phyloP scores from a whole-genome alignment of 1,140 invertebrate genomes.

The Hyles vespertilio region DNA sequence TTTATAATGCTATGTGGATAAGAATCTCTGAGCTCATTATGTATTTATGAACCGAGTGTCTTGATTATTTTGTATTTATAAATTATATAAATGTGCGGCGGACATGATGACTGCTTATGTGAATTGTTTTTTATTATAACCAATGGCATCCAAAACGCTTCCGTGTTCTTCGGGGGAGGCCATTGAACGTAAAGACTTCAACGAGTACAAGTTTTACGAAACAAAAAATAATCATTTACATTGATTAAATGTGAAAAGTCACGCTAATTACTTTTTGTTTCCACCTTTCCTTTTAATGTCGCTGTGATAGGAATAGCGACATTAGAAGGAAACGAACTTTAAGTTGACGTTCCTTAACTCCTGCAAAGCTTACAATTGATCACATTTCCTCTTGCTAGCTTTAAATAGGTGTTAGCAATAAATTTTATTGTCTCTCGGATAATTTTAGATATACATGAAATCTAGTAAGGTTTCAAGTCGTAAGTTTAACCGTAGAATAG shows the following conservation, averaged over 20 bases:
- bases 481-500: slow-evolving; percentile 33
- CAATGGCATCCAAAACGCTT: slow-evolving; percentile 9
- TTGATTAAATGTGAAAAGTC: neutral
- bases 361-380: no score
- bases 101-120: slow-evolving; percentile 27
- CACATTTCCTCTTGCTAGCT: no score
- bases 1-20: slow-evolving; percentile 36
- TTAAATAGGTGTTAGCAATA: neutral
- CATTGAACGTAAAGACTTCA: slow-evolving; percentile 52
- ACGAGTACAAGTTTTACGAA: slow-evolving; percentile 19
- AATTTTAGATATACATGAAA: no score
- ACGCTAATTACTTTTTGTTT: neutral
- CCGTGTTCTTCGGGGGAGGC: slow-evolving; percentile 30
- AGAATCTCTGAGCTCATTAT: slow-evolving; percentile 37
- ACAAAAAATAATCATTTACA: neutral
- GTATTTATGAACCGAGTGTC: slow-evolving; percentile 31
- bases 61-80: slow-evolving; percentile 25
- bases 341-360: no score
- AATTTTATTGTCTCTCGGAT: neutral
- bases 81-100: slow-evolving; percentile 2
- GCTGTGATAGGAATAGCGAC: no score
- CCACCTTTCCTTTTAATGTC: no score
- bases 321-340: no score
- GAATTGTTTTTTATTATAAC: slow-evolving; percentile 25
- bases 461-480: neutral